phyloP scores from a whole-genome alignment of 2,113 vertebrate genomes.

The Bambusicola thoracicus region DNA sequence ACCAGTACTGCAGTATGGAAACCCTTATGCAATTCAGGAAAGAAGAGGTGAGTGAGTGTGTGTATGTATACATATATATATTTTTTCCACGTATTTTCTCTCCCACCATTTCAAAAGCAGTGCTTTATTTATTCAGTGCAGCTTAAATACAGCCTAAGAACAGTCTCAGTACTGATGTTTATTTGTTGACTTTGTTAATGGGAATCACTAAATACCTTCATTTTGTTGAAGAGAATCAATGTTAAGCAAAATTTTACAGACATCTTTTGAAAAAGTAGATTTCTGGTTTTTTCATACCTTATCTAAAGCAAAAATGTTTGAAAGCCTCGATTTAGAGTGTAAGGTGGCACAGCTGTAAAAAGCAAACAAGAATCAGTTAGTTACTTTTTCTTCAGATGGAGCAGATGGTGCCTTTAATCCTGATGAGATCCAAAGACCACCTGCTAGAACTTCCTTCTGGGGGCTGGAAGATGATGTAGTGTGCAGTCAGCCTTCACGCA shows the following conservation, averaged over 20 bases:
- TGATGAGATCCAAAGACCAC: slow-evolving; percentile 92
- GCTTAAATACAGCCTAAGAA: not conserved
- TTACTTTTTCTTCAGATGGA: slow-evolving; percentile 81
- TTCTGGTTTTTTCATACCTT: not conserved
- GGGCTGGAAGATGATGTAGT: slow-evolving; percentile 90
- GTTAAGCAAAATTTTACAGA: not conserved
- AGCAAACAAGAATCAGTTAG: not conserved
- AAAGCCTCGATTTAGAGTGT: not conserved
- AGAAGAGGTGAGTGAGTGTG: slow-evolving; percentile 81
- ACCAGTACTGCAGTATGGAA: slow-evolving; percentile 90
- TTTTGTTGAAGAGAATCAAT: not conserved
- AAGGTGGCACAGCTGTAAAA: not conserved
- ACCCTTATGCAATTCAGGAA: slow-evolving; percentile 87
- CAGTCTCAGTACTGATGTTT: not conserved
- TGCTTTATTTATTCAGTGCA: not conserved
- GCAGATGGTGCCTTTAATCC: slow-evolving; percentile 91
- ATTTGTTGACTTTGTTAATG: not conserved
- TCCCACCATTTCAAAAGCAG: not conserved
- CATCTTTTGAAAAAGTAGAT: not conserved
- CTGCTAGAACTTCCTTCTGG: slow-evolving; percentile 88
- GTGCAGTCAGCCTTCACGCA: slow-evolving; percentile 94
- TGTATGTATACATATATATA: too few relatives aligned
- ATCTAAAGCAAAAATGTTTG: not conserved
- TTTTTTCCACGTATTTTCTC: not conserved
- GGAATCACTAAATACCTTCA: not conserved